A percentile compares a stretch with the other conserved stretches of the same genome.
Conservation (phyloP, 2,888 invertebrate species). For the Amiota mariae region DNA sequence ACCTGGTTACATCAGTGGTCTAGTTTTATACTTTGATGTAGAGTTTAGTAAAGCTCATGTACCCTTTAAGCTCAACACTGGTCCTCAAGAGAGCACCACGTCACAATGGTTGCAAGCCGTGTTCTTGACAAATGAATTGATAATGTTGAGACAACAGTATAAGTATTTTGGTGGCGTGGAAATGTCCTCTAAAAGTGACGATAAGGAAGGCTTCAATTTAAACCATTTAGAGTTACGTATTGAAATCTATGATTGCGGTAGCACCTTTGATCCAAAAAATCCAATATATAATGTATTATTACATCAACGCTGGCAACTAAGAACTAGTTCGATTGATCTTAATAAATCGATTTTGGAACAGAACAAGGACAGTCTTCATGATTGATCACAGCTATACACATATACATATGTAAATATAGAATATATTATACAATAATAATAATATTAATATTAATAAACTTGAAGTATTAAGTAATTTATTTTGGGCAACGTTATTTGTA, state of each 20-base stretch:
- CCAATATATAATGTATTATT: slow-evolving; percentile 28
- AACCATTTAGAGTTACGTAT: slow-evolving; percentile 48
- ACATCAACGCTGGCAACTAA: slow-evolving; percentile 47
- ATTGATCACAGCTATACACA: background rate
- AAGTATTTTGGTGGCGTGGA: slow-evolving; percentile 45
- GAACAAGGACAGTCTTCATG: background rate
- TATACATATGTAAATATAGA: background rate
- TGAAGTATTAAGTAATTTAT: no score
- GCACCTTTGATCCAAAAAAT: background rate
- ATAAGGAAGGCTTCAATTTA: slow-evolving; percentile 17
- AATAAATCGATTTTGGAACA: slow-evolving; percentile 13
- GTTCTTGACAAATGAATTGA: slow-evolving; percentile 50
- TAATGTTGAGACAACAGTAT: slow-evolving; percentile 42
- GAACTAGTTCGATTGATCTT: background rate
- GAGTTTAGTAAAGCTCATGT: slow-evolving; percentile 48
- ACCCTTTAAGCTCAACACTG: slow-evolving; percentile 38
- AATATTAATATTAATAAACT: no score
- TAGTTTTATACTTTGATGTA: slow-evolving; percentile 56
- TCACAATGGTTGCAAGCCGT: slow-evolving; percentile 50
- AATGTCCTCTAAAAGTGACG: slow-evolving; percentile 30
- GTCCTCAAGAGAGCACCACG: slow-evolving; percentile 31
- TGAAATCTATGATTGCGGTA: slow-evolving; percentile 37
- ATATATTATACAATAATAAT: background rate
- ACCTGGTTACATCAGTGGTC: slow-evolving; percentile 47
- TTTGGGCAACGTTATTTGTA: no score